phyloP scores from a whole-genome alignment of 2,113 vertebrate genomes.

The Cinclus cinclus region DNA sequence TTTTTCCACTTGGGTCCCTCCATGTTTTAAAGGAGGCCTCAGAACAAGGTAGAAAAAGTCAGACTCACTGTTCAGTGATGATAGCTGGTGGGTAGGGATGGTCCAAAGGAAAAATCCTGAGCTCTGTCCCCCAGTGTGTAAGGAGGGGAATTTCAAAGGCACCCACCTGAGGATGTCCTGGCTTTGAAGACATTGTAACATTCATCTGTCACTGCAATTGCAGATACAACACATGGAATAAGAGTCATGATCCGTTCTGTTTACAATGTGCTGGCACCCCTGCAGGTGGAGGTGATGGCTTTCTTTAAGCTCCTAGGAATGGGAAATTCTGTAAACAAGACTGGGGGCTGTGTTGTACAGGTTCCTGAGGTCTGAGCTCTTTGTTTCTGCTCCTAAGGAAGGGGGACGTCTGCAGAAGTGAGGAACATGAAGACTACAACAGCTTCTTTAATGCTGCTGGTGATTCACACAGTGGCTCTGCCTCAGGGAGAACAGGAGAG shows the following conservation, averaged over 20 bases:
- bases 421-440: not conserved
- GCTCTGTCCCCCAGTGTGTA: not conserved
- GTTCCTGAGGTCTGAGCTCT: not conserved
- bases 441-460: not conserved
- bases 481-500: not conserved
- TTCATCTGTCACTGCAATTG: not conserved
- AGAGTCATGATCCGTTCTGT: not conserved
- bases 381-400: not conserved
- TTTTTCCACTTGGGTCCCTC: not conserved
- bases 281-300: not conserved
- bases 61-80: not conserved
- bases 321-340: not conserved
- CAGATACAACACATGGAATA: not conserved
- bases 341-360: accelerated
- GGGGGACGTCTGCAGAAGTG: not conserved
- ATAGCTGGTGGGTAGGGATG: not conserved
- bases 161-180: not conserved
- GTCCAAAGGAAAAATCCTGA: not conserved
- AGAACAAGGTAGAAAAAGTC: not conserved
- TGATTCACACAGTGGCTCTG: not conserved
- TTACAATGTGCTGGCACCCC: not conserved
- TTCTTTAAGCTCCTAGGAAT: not conserved
- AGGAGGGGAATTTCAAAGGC: not conserved
- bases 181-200: not conserved
- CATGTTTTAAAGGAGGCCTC: not conserved